Percentiles rank a stretch among this genome's conserved stretches.
phyloP scores from a whole-genome alignment of 1,140 invertebrate genomes.

The Drosophila bipectinata region DNA sequence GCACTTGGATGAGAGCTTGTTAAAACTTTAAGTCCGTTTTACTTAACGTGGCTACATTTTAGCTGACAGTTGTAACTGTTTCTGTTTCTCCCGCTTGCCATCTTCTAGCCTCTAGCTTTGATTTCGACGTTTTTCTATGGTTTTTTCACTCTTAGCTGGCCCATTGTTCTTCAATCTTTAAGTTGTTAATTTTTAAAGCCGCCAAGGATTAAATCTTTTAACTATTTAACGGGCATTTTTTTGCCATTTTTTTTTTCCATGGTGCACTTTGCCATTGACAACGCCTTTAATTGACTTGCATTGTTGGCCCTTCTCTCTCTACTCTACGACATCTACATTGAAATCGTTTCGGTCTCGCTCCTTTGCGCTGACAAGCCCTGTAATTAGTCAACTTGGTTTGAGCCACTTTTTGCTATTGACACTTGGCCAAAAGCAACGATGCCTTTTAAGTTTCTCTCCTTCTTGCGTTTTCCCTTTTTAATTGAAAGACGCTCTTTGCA shows the following conservation, averaged over 20 bases:
- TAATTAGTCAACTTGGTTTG: constrained; percentile 65
- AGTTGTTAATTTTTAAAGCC: constrained; percentile 59
- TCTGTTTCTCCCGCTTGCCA: constrained; percentile 12
- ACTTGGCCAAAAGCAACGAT: constrained; percentile 50
- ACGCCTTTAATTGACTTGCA: constrained; percentile 70
- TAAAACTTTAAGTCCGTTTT: constrained; percentile 82
- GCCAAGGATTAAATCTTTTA: constrained; percentile 41
- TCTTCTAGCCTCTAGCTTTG: constrained; percentile 36
- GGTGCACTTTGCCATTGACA: constrained; percentile 56
- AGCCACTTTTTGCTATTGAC: constrained; percentile 67
- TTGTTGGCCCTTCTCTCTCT: constrained; percentile 25
- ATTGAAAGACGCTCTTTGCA: constrained; percentile 45
- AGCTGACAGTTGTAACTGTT: constrained; percentile 77
- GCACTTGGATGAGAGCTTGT: constrained; percentile 73
- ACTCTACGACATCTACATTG: no score
- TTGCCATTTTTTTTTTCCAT: not conserved
- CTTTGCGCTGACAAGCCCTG: constrained; percentile 37
- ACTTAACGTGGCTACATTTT: constrained; percentile 79
- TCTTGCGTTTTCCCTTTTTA: constrained; percentile 21
- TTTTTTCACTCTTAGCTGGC: not conserved
- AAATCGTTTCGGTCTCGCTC: constrained; percentile 12
- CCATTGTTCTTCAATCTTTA: constrained; percentile 22
- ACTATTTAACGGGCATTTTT: constrained; percentile 50
- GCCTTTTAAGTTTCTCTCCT: constrained; percentile 31
- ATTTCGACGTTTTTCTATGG: constrained; percentile 12